Base-by-base conservation (phyloP, 1,140 invertebrate genomes). In the Whitmania pigra region DNA sequence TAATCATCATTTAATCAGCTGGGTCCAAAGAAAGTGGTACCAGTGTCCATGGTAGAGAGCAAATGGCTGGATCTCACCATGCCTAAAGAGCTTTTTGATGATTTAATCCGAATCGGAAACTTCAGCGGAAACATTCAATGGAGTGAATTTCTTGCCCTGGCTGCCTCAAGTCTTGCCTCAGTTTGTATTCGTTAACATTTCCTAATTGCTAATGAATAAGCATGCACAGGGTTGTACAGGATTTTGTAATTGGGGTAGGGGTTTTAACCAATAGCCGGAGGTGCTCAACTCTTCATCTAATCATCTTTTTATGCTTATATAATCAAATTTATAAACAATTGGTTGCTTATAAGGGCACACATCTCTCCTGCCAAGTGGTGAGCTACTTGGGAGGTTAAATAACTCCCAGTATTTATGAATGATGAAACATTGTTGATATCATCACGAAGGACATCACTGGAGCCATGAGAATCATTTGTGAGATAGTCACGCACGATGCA, bases 391-490 rank as follows among this genome's bases (percentile, higher is more conserved):
- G n/a, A n/a, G n/a, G n/a, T n/a, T n/a, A n/a, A n/a, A n/a, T n/a
- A n/a, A n/a, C n/a, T 36, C 31, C 6, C 31, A 36, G 6, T 6
- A 36, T 36, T 36, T 36, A n/a, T n/a, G 15, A 49, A 49, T 49
- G 15, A 49, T 49, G 13, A 3, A 49, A 17, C 5, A 13, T 49
- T 49, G 43, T 49, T 49, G 43, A 49, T 49, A 49, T 49, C 2
- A 49, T 68, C 60, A 76, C 75, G 67, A 82, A 91, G 89, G 88
- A 85, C 77, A 83, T 92, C 31, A 87, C 87, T 9, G 86, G 88
- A 78, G 89, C 89, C 27, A 90, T 92, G 89, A 87, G 88, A 70
- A 84, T 88, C 40, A 82, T 92, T 57, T 92, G 90, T 80, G 89
- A 92, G 81, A 84, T 90, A 49, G 80, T 91, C 72, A 91, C 90